These are phyloP conservation scores for Meleagris gallopavo DNA, from an alignment of 2,113 vertebrate species.

Conservation along the genomic window DNA sequence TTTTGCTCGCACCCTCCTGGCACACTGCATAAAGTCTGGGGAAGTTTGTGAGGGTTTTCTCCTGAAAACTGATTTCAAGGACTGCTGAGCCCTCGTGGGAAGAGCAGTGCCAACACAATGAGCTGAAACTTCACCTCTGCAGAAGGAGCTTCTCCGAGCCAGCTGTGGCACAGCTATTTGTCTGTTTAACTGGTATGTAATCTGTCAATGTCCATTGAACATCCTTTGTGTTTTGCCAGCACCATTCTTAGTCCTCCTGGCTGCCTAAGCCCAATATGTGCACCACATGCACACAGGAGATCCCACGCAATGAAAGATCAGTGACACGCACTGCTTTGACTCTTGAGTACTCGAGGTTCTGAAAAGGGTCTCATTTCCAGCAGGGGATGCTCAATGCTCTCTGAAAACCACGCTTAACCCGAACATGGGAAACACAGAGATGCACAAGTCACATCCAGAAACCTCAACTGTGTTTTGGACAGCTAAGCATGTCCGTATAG, in stretches of 20 bases:
- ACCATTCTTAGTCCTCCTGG: not conserved
- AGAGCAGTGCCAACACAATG: not conserved
- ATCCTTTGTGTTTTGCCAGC: not conserved
- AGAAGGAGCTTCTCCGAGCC: not conserved
- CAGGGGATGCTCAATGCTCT: conserved; percentile 46
- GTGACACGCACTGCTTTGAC: not conserved
- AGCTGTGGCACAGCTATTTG: not conserved
- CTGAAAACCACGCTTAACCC: not conserved
- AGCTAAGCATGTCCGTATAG: not conserved
- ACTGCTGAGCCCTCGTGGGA: not conserved
- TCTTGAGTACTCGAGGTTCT: not conserved
- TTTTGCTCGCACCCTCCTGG: not conserved
- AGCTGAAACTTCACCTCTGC: not conserved
- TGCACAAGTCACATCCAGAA: rapidly evolving
- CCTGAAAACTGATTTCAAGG: not conserved
- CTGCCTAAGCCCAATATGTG: not conserved
- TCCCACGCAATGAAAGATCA: not conserved
- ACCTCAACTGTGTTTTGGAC: not conserved
- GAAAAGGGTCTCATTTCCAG: conserved; percentile 20
- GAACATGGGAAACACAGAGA: not conserved
- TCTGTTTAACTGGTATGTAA: not conserved
- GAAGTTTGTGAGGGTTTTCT: not conserved
- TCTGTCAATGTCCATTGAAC: not conserved
- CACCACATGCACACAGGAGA: rapidly evolving
- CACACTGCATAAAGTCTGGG: not conserved